Conservation (phyloP, 1,140 invertebrate genomes). For the Magallana angulata region DNA sequence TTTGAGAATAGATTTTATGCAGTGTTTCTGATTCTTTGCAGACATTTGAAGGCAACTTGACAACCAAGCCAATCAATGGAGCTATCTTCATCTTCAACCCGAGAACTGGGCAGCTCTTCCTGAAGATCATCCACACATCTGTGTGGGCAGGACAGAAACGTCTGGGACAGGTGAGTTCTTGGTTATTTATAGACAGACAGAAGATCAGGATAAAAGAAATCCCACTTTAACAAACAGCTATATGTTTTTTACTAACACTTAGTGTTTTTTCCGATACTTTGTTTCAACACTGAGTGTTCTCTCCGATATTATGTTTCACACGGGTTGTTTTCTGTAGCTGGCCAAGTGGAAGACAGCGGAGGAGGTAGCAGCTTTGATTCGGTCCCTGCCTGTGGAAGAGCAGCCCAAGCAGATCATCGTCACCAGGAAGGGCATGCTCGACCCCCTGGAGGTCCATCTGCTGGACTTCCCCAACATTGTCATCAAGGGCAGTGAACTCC, state of each 20-base stretch:
- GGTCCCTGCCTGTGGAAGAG: conserved; percentile 99
- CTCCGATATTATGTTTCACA: no score
- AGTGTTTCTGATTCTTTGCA: conserved; percentile 62
- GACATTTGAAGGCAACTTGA: conserved; percentile 99
- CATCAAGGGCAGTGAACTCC: conserved; percentile 99
- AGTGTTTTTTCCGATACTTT: neutral
- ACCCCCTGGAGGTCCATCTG: conserved; percentile 97
- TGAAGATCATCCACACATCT: conserved; percentile 99
- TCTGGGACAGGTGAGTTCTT: conserved; percentile 81
- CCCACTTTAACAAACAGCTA: no score
- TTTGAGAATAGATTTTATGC: neutral
- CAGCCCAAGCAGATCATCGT: conserved; percentile 99
- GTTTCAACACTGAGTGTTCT: no score
- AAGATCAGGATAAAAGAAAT: no score
- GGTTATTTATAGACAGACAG: neutral
- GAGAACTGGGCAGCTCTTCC: conserved; percentile 98
- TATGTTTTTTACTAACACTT: neutral
- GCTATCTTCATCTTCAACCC: conserved; percentile 99
- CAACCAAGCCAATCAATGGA: conserved; percentile 99
- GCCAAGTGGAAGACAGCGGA: conserved; percentile 99
- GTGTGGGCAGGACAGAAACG: conserved; percentile 97
- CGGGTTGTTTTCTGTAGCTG: conserved; percentile 82
- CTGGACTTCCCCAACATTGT: conserved; percentile 99
- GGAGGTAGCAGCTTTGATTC: conserved; percentile 99
- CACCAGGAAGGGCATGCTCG: conserved; percentile 93